Evolutionary conservation across 1,140 invertebrate genomes (phyloP), one percentile per base, ranked within the genome.

Genomic region (Eubasilissa regina): DNA sequence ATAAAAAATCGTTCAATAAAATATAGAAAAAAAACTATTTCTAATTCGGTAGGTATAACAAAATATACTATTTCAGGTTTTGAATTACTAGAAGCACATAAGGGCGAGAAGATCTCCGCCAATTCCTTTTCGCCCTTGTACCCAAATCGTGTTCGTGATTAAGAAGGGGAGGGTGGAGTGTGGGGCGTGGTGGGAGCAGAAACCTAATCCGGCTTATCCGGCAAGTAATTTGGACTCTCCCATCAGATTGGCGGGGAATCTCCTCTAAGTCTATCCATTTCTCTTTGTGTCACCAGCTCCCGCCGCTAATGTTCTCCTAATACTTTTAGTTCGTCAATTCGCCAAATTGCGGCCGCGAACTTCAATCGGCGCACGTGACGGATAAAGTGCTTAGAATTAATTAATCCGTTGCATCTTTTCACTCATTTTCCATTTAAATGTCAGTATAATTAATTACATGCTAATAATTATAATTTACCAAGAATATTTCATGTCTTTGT

Each of bases 151-250:
- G 55, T 47, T 56, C 48, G 72, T 75, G 55, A 75, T 55, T 64
- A 76, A 62, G 45, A 58, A 76, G 51, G 68, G 68, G 48, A 53
- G 35, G 68, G 68, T 13, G 21, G 68, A 15, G 53, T 13, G 45
- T 7, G 56, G 45, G n/a, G n/a, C 7, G 44, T 4, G 74, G 58
- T 21, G 45, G 58, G 15, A 15, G 55, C 68, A 72, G 72, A 66
- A 74, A 70, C 80, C 77, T 81, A 81, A 82, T 79, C 78, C 81
- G 81, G 81, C 81, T 82, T 79, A 82, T 82, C 81, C 81, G 60
- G 72, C 78, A 82, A 82, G 81, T 82, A 82, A 82, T 82, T 82
- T 82, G 78, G 81, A 82, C 75, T 76, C 78, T 81, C 77, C 80
- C 62, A 68, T 66, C 81, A 80, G 78, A 82, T 82, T 82, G 81